Percentiles rank a stretch among this genome's conserved stretches.
Evolutionary conservation across 2,888 invertebrate genomes (phyloP).

Genomic region (Ceraclea dissimilis): DNA sequence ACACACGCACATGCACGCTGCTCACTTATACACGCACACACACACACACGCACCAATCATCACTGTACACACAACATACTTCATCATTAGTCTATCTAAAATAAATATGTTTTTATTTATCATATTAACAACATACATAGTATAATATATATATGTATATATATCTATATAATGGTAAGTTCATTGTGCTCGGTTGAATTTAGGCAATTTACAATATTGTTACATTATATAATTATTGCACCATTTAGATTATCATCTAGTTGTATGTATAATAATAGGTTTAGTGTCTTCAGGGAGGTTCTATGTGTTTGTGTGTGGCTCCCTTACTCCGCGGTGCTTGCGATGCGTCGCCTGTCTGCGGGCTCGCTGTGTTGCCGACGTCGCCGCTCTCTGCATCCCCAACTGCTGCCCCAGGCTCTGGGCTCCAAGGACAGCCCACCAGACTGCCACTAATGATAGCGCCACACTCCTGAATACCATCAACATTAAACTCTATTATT

Average conservation of each 20-base stretch:
- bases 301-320: conserved; percentile 31
- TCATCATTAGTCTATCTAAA: conserved; percentile 26
- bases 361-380: conserved; percentile 21
- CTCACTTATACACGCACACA: background rate
- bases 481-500: background rate
- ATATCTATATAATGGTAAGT: conserved; percentile 24
- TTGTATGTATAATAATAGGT: conserved; percentile 4
- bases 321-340: conserved; percentile 51
- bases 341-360: conserved; percentile 34
- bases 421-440: conserved; percentile 22
- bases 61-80: background rate
- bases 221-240: conserved; percentile 24
- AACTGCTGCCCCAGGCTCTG: conserved; percentile 3
- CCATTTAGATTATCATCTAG: conserved; percentile 25
- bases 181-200: conserved; percentile 27
- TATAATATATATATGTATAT: background rate
- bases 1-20: background rate
- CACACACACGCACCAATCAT: no score
- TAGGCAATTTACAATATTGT: conserved; percentile 27
- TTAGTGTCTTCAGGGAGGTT: conserved; percentile 35
- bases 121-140: conserved; percentile 24
- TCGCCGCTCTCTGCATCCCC: conserved; percentile 16
- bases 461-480: conserved; percentile 20
- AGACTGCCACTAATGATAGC: conserved; percentile 19
- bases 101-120: conserved; percentile 22